Evolutionary conservation across 2,888 invertebrate genomes (phyloP).

Genomic region (Agapostemon virescens): DNA sequence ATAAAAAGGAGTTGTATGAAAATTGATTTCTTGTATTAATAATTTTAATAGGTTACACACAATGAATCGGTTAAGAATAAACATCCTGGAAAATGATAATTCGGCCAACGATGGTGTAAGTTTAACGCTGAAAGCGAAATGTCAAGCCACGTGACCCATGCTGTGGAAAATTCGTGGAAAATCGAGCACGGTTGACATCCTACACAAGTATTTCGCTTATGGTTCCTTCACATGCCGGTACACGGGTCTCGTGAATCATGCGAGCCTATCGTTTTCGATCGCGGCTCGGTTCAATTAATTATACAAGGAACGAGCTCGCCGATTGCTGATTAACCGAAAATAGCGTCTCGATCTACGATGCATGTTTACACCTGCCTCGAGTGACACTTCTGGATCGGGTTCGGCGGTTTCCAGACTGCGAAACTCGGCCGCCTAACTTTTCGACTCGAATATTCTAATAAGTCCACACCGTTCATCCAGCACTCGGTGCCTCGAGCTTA

Average conservation of each 20-base stretch:
- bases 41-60: too few relatives aligned
- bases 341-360: neutral
- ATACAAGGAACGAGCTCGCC: conserved; percentile 3
- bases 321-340: conserved; percentile 18
- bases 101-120: too few relatives aligned
- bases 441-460: conserved; percentile 3
- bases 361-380: conserved; percentile 3
- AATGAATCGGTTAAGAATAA: too few relatives aligned
- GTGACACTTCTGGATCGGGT: neutral
- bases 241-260: conserved; percentile 19
- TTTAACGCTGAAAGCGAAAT: too few relatives aligned
- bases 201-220: neutral
- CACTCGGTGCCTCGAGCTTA: too few relatives aligned
- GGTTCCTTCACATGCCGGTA: neutral
- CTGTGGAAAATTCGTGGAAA: neutral
- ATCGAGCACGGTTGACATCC: neutral
- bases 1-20: too few relatives aligned
- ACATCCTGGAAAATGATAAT: too few relatives aligned
- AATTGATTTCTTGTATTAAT: too few relatives aligned
- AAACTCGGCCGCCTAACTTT: conserved; percentile 20
- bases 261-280: conserved; percentile 14
- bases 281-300: conserved; percentile 12
- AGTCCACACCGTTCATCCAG: neutral
- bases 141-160: neutral
- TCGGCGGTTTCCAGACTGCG: neutral